Conservation (phyloP, 2,888 invertebrate species). For the Caenorhabditis panamensis region DNA sequence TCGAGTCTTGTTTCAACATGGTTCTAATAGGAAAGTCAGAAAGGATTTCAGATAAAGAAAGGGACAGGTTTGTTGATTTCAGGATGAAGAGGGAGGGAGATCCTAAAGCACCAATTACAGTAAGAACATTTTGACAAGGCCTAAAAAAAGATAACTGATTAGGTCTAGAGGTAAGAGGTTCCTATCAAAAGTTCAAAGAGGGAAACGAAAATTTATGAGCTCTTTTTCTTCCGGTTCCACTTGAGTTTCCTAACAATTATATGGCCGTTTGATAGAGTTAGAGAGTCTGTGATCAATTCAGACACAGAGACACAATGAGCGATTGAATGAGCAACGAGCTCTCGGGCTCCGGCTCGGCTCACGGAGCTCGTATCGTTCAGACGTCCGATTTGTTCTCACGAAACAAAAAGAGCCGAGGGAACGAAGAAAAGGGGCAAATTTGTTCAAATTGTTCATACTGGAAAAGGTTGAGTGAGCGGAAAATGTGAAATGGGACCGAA, state of each 20-base stretch:
- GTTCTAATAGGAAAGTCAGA: no score
- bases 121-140: no score
- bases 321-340: slow-evolving; percentile 5
- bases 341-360: background rate
- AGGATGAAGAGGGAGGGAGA: no score
- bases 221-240: background rate
- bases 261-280: slow-evolving; percentile 29
- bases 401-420: slow-evolving; percentile 23
- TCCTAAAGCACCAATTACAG: no score
- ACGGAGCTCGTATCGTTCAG: slow-evolving; percentile 26
- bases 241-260: slow-evolving; percentile 5
- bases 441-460: slow-evolving; percentile 29
- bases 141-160: no score
- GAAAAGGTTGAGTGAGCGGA: slow-evolving; percentile 31
- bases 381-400: background rate
- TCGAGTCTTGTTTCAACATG: background rate
- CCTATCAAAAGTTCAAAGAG: no score
- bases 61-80: no score
- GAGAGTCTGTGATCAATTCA: slow-evolving; percentile 33
- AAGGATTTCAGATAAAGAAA: no score
- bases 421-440: slow-evolving; percentile 11
- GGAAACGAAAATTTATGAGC: no score
- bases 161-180: no score
- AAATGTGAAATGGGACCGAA: slow-evolving; percentile 25
- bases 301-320: slow-evolving; percentile 8